These are phyloP conservation scores for Pseudorectes ferrugineus DNA, from an alignment of 2,113 vertebrate species.

Conservation along the genomic window DNA sequence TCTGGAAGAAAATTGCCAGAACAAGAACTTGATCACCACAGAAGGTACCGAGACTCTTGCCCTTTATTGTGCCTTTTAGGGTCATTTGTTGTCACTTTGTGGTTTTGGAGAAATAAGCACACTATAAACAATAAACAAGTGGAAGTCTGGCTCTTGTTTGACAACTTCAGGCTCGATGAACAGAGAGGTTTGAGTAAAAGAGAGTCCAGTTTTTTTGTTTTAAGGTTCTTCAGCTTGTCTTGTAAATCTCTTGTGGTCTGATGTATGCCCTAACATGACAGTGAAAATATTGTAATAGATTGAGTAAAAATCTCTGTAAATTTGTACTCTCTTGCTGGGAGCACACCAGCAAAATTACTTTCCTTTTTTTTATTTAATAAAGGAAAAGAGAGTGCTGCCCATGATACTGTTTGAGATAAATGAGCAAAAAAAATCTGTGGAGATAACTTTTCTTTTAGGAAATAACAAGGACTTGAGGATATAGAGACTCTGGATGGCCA, in stretches of 20 bases:
- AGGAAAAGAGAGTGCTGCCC: not conserved
- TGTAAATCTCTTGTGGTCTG: conserved; percentile 2
- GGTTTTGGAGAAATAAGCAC: not conserved
- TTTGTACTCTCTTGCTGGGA: not conserved
- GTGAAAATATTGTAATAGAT: not conserved
- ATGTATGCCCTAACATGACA: conserved; percentile 12
- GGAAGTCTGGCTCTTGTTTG: not conserved
- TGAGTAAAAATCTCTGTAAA: not conserved
- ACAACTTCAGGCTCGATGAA: not conserved
- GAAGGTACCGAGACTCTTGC: not conserved
- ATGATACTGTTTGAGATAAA: not conserved
- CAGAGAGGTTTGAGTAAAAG: not conserved
- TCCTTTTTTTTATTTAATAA: not conserved
- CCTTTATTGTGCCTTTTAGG: conserved; percentile 20
- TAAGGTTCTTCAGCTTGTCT: conserved; percentile 1
- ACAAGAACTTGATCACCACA: not conserved
- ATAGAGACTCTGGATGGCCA: not conserved
- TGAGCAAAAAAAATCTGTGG: not conserved
- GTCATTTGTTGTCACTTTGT: conserved; percentile 9
- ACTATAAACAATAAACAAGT: conserved; percentile 19
- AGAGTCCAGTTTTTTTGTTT: not conserved
- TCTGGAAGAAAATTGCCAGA: not conserved
- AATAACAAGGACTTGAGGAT: not conserved
- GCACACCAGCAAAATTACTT: not conserved
- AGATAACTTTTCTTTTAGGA: not conserved